Evolutionary conservation across 2,888 invertebrate species (phyloP).

Genomic region (Chalcosyrphus nemorum): DNA sequence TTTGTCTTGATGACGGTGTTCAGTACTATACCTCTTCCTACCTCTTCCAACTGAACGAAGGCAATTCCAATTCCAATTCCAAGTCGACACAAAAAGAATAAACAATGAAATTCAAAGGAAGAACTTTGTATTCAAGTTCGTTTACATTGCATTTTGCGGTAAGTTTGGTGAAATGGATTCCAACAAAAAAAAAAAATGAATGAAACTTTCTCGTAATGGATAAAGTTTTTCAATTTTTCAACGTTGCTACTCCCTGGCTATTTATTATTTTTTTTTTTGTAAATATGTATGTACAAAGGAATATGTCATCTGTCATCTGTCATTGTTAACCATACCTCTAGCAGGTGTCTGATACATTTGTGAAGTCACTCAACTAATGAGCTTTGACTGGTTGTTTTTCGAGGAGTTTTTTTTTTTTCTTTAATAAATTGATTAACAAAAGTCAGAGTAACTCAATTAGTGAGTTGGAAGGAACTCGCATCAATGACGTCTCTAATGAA

Average conservation of each 20-base stretch:
- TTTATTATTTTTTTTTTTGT: not conserved
- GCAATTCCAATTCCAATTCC: too few relatives aligned
- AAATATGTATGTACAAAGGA: not conserved
- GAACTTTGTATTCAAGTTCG: not conserved
- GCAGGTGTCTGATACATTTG: too few relatives aligned
- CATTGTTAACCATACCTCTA: too few relatives aligned
- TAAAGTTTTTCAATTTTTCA: slow-evolving; percentile 37
- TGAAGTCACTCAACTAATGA: too few relatives aligned
- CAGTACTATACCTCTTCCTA: not conserved
- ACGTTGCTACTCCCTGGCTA: not conserved
- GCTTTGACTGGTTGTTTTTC: too few relatives aligned
- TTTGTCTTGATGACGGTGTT: not conserved
- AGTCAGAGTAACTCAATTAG: too few relatives aligned
- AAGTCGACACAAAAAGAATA: not conserved
- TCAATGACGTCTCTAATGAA: too few relatives aligned
- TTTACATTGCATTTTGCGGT: not conserved
- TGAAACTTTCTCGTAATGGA: slow-evolving; percentile 6
- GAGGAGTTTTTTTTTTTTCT: too few relatives aligned
- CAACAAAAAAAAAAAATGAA: too few relatives aligned
- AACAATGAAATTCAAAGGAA: not conserved
- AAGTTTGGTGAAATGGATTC: not conserved
- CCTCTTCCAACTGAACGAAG: not conserved
- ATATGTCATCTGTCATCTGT: too few relatives aligned
- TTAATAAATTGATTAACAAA: too few relatives aligned
- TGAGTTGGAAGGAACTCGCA: too few relatives aligned